Evolutionary conservation across 2,888 invertebrate genomes (phyloP), one percentile per base, ranked within the genome.

Genomic region (Aspidiotus rigidus): DNA sequence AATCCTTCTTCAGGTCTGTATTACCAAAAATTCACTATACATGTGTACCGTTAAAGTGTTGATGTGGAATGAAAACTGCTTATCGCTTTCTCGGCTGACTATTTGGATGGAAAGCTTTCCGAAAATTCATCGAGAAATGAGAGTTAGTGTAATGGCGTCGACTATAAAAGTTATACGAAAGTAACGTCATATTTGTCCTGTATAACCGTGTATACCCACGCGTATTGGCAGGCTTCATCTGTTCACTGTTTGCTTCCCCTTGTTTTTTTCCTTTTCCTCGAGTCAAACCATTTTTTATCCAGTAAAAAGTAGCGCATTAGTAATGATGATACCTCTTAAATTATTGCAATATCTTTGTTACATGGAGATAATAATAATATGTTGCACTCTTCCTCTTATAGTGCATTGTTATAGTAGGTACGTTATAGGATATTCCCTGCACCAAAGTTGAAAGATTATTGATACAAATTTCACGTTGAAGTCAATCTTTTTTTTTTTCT

Each of bases 211-310:
- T 67, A 60, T 67, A 57, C 56, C 67, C 67, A 67, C 67, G 59
- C 67, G 64, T 56, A 59, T 67, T 67, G 42, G 57, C 28, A 59
- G 59, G 67, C 67, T 67, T 67, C 67, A 64, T 59, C 59, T 59
- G 60, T 67, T 67, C 67, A 67, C 67, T 67, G 57, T 66, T 67
- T 59, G 67, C 67, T 67, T 59, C 66, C 66, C 67, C 13, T 10
- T 3, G 1, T 28, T 28, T 28, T 28, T 28, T 28, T 28, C 5
- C 5, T 28, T 28, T 28, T 28, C 28, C 5, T 28, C 28, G 28
- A 28, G 5, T 28, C 28, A 1, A 28, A 28, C 28, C 28, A n/a
- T 28, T 28, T 28, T 28, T 28, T 28, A 28, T 28, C 28, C 2
- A 28, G 28, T 57, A 11, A 57, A 67, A 59, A 67, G 67, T 59